Percentiles rank a stretch among this genome's conserved stretches.
These are phyloP conservation scores for Dasypus novemcinctus DNA, from an alignment of 2,113 vertebrate species.

Conservation along the genomic window DNA sequence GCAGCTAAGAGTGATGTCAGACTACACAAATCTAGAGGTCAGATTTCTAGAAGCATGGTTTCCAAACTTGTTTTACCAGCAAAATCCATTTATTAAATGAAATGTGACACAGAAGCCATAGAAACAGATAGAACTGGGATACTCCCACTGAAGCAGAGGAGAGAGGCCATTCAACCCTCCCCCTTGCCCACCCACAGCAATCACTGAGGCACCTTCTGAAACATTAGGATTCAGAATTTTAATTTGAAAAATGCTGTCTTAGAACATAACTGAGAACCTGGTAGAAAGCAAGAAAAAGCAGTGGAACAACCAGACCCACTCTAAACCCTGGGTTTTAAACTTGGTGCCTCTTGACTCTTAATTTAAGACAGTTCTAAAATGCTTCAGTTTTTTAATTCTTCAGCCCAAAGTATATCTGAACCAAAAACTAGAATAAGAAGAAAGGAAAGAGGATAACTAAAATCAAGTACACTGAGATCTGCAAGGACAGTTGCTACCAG, in stretches of 20 bases:
- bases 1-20: background rate
- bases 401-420: background rate
- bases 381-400: background rate
- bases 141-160: background rate
- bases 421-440: background rate
- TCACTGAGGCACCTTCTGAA: constrained; percentile 20
- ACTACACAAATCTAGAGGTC: constrained; percentile 13
- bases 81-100: constrained; percentile 30
- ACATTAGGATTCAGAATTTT: background rate
- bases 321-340: background rate
- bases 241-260: background rate
- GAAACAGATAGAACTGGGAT: background rate
- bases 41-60: constrained; percentile 19
- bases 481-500: background rate
- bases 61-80: constrained; percentile 28
- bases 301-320: background rate
- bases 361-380: background rate
- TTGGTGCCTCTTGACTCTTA: background rate
- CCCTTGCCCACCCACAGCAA: background rate
- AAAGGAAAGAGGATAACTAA: background rate
- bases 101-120: background rate
- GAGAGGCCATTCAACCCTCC: background rate
- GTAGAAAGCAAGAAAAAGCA: background rate
- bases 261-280: background rate
- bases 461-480: background rate